phyloP scores from a whole-genome alignment of 37 sponge, comb jelly and placozoan species.

The Diacarnus erythraeanus region DNA sequence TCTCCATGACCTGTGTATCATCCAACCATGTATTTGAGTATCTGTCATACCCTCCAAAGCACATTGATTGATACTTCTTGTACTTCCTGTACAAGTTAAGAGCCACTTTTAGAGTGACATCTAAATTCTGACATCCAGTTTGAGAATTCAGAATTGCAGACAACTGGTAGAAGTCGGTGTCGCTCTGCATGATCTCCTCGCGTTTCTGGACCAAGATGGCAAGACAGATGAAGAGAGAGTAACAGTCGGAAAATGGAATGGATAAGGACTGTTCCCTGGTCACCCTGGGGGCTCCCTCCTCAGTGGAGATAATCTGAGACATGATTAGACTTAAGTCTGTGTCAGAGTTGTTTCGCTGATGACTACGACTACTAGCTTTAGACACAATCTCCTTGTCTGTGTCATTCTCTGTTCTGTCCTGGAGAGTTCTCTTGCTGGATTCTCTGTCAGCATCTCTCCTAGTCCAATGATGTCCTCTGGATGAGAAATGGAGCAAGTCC shows the following conservation, averaged over 20 bases:
- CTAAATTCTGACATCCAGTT: slow-evolving; percentile 30
- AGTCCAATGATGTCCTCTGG: too few species aligned
- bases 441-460: background rate
- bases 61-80: slow-evolving; percentile 41
- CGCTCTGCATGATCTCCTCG: slow-evolving; percentile 16
- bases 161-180: slow-evolving; percentile 56
- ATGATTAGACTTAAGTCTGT: background rate
- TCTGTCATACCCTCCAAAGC: background rate
- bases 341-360: slow-evolving; percentile 2
- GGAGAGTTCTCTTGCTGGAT: background rate
- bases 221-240: slow-evolving; percentile 65
- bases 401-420: background rate
- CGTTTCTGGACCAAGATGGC: slow-evolving; percentile 52
- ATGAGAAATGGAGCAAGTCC: background rate
- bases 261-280: slow-evolving; percentile 28
- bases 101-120: slow-evolving; percentile 42
- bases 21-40: slow-evolving; percentile 20
- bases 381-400: background rate
- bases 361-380: background rate
- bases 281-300: slow-evolving; percentile 32
- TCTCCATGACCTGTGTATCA: background rate
- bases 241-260: slow-evolving; percentile 32
- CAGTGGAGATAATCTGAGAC: slow-evolving; percentile 33
- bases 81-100: slow-evolving; percentile 28
- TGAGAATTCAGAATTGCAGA: slow-evolving; percentile 56